These are phyloP conservation scores for Melipona bicolor DNA, from an alignment of 2,888 invertebrate species.

Conservation along the genomic window DNA sequence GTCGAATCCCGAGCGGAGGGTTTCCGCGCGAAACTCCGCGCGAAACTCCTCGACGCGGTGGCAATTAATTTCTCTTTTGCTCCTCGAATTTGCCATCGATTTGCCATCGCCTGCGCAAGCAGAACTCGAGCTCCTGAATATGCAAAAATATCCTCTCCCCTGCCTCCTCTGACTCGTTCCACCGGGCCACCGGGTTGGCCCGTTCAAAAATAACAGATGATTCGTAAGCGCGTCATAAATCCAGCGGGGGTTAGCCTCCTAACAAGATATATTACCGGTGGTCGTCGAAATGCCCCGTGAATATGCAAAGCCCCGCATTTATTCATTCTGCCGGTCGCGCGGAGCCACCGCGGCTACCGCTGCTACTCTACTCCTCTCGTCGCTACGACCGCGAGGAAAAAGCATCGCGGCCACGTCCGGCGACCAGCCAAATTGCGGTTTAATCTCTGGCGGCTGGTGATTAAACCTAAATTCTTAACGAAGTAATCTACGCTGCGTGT, in stretches of 20 bases:
- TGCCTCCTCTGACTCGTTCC: neutral
- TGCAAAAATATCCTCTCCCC: slow-evolving; percentile 5
- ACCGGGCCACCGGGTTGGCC: slow-evolving; percentile 3
- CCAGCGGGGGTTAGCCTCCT: slow-evolving; percentile 1
- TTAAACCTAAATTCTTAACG: slow-evolving; percentile 27
- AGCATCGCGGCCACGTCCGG: neutral
- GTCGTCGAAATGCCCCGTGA: slow-evolving; percentile 20
- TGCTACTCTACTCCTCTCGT: too few relatives aligned
- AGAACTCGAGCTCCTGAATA: slow-evolving; percentile 12
- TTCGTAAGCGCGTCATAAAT: slow-evolving; percentile 29
- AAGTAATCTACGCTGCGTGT: slow-evolving; percentile 6
- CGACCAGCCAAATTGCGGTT: neutral
- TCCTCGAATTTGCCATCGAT: slow-evolving; percentile 11
- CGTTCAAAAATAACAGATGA: slow-evolving; percentile 31
- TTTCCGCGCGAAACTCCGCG: neutral
- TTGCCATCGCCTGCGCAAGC: neutral
- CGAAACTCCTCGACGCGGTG: neutral
- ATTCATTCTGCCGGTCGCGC: slow-evolving; percentile 7
- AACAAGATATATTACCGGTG: slow-evolving; percentile 26
- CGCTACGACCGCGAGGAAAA: neutral
- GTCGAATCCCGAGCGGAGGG: too few relatives aligned
- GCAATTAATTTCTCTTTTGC: slow-evolving; percentile 13
- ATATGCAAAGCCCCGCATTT: slow-evolving; percentile 26
- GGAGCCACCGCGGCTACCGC: neutral
- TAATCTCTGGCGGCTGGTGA: neutral